Conservation (phyloP, 2,888 invertebrate genomes). For the Gymnoscelis rufifasciata region DNA sequence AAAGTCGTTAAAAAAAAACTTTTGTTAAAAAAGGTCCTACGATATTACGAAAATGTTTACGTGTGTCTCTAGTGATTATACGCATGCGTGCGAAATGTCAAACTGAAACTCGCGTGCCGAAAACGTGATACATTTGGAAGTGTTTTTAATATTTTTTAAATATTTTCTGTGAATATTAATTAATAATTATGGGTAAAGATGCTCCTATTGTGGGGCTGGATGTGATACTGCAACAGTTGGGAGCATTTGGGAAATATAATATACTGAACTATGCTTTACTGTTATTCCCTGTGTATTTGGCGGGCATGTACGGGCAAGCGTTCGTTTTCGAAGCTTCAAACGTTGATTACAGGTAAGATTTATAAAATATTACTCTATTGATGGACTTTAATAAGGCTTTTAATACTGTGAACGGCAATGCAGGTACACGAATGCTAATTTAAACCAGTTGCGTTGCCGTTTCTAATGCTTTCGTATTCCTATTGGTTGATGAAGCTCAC, state of each 20-base stretch:
- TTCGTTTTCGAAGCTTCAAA: conserved; percentile 69
- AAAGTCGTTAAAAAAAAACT: conserved; percentile 10
- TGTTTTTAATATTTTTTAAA: conserved; percentile 16
- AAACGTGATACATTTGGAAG: conserved; percentile 17
- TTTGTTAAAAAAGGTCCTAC: conserved; percentile 1
- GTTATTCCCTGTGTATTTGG: conserved; percentile 64
- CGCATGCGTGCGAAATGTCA: conserved; percentile 27
- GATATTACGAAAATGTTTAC: neutral
- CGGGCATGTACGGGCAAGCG: conserved; percentile 66
- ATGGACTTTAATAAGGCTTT: neutral
- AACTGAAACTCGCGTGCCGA: conserved; percentile 14
- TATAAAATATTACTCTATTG: neutral
- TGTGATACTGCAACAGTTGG: conserved; percentile 54
- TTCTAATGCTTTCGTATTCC: conserved; percentile 3
- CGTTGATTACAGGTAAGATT: conserved; percentile 58
- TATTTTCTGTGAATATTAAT: conserved; percentile 32
- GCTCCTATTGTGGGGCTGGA: conserved; percentile 49
- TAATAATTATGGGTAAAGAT: conserved; percentile 47
- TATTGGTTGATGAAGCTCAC: conserved; percentile 20
- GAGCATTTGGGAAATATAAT: conserved; percentile 65
- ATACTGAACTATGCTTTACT: conserved; percentile 63
- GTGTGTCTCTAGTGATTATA: conserved; percentile 2
- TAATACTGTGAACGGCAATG: neutral
- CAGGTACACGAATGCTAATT: neutral
- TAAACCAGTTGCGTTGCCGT: conserved; percentile 4